A percentile compares a stretch with the other conserved stretches of the same genome.
phyloP scores from a whole-genome alignment of 2,888 invertebrate species.

The Alsophila aescularia region DNA sequence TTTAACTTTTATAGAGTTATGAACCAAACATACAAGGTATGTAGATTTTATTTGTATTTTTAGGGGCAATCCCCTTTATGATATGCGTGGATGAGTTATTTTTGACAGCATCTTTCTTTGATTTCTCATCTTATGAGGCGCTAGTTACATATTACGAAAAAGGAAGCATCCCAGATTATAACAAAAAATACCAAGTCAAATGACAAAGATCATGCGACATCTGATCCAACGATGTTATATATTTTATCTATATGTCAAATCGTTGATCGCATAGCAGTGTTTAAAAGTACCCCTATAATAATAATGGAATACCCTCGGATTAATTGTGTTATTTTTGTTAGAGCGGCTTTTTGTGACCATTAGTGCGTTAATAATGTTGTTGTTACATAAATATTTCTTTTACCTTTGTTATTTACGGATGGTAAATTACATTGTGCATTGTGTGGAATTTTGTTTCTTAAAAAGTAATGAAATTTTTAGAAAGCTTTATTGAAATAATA shows the following conservation, averaged over 20 bases:
- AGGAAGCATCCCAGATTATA: too few relatives aligned
- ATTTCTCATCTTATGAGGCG: too few relatives aligned
- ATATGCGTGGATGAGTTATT: too few relatives aligned
- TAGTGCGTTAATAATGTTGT: constrained; percentile 63
- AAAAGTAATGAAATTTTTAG: background rate
- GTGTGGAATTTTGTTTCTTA: constrained; percentile 7
- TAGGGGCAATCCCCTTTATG: too few relatives aligned
- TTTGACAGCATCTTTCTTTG: too few relatives aligned
- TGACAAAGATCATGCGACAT: too few relatives aligned
- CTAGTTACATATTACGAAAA: too few relatives aligned
- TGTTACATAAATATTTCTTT: constrained; percentile 59
- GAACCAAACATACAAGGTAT: too few relatives aligned
- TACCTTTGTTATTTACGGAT: constrained; percentile 39
- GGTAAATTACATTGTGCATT: constrained; percentile 30
- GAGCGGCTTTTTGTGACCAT: constrained; percentile 54
- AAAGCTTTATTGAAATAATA: background rate
- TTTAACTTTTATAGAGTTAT: too few relatives aligned
- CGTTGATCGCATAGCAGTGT: background rate
- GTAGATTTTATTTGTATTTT: too few relatives aligned
- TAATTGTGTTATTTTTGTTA: constrained; percentile 75
- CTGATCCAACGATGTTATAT: too few relatives aligned
- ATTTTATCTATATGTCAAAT: background rate
- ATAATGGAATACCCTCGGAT: constrained; percentile 46
- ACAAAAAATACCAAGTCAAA: too few relatives aligned
- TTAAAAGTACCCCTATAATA: constrained; percentile 45